phyloP scores from a whole-genome alignment of 2,113 vertebrate genomes.

The Dasyurus viverrinus region DNA sequence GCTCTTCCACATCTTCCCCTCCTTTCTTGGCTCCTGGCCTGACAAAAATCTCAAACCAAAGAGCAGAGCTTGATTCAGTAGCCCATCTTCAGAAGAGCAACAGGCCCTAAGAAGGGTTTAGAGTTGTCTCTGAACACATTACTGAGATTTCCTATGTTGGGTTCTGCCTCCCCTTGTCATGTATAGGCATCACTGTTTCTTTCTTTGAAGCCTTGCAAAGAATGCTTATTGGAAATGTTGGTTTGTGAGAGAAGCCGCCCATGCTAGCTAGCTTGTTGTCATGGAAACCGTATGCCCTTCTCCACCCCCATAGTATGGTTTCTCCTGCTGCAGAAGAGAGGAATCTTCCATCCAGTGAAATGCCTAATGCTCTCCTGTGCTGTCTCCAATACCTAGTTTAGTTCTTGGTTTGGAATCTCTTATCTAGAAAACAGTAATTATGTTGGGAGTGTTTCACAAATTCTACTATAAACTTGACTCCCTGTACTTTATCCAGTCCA shows the following conservation, averaged over 20 bases:
- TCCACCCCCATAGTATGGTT: conserved; percentile 48
- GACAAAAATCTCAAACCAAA: conserved; percentile 16
- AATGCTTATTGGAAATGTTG: conserved; percentile 75
- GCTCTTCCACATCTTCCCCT: background rate
- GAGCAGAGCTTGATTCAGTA: conserved; percentile 37
- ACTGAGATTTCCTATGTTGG: conserved; percentile 20
- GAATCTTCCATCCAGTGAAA: conserved; percentile 41
- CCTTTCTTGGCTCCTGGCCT: background rate
- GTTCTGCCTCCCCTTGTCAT: conserved; percentile 44
- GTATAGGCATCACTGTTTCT: conserved; percentile 29
- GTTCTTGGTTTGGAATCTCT: conserved; percentile 7
- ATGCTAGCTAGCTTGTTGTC: conserved; percentile 65
- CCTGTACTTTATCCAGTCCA: background rate
- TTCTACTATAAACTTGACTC: background rate
- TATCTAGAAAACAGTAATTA: background rate
- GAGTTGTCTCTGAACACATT: background rate
- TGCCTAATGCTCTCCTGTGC: conserved; percentile 51
- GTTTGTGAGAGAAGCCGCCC: conserved; percentile 56
- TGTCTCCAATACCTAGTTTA: conserved; percentile 41
- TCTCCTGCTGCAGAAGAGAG: background rate
- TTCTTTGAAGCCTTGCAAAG: conserved; percentile 73
- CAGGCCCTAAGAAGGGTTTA: background rate
- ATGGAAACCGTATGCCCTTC: conserved; percentile 55
- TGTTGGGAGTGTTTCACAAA: background rate
- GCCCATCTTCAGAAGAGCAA: conserved; percentile 39